Evolutionary conservation across 2,888 invertebrate genomes (phyloP), one percentile per base, ranked within the genome.

Genomic region (Cantharis rufa): DNA sequence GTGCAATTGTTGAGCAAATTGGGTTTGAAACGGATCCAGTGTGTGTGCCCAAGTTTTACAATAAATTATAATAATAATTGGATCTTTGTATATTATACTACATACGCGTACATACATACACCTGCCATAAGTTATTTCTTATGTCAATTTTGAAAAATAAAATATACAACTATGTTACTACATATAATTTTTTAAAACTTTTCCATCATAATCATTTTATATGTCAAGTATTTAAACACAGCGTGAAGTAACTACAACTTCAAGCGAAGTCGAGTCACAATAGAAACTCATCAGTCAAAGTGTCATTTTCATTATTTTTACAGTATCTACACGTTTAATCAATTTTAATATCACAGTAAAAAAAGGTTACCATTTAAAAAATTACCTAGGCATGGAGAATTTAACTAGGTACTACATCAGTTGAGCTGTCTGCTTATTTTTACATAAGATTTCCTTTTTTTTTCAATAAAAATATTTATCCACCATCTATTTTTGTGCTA

Each of bases 271-370:
- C 68, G 71, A 71, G 73, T 69, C 75, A 79, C 77, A 78, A 78
- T 79, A 78, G 62, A 78, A 72, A 71, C 70, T 77, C 79, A 80
- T 80, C 80, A 79, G 72, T 80, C 80, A 80, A 79, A 78, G 72
- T 78, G 80, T 80, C 80, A 80, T 61, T 70, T 72, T 32, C 69
- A 66, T 77, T 74, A 73, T 75, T 72, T 74, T 63, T 69, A 71
- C 70, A 48, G n/a, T 48, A 48, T 48, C 48, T 48, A n/a, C 48
- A 48, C 7, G 48, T 48, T 48, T 48, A 48, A 48, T 48, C 48
- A 48, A 48, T 48, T 48, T 48, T 48, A 48, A 48, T n/a, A 48
- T 48, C 7, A 48, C 48, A 48, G n/a, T 24, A n/a, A 7, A 48
- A n/a, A 48, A 48, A 48, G 48, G 48, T 48, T n/a, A 7, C 48